Conservation (phyloP, 2,113 vertebrate species). For the Egretta garzetta region DNA sequence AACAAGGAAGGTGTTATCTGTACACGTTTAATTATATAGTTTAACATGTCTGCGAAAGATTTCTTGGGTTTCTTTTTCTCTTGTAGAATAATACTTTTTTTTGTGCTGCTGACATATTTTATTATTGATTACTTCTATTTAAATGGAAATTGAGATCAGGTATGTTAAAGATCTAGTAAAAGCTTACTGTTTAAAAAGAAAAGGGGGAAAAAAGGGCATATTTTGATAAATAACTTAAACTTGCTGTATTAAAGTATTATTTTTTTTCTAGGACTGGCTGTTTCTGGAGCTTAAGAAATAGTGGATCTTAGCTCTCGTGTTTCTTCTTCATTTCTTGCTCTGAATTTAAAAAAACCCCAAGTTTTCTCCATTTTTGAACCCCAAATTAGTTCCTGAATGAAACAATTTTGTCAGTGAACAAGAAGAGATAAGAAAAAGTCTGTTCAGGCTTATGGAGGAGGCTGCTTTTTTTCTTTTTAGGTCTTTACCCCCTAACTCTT, state of each 20-base stretch:
- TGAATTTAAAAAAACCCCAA: background rate
- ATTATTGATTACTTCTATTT: constrained; percentile 18
- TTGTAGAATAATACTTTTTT: background rate
- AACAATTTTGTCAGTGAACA: background rate
- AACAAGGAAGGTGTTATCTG: background rate
- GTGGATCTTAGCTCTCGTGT: background rate
- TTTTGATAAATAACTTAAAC: constrained; percentile 7
- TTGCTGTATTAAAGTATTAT: background rate
- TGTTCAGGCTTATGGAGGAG: background rate
- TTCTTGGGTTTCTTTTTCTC: background rate
- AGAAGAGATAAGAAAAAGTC: background rate
- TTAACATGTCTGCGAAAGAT: background rate
- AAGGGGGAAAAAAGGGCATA: background rate
- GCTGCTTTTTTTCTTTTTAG: background rate
- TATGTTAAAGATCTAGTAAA: background rate
- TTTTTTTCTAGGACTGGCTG: background rate
- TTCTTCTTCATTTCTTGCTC: background rate
- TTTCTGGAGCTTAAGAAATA: background rate
- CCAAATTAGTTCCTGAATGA: background rate
- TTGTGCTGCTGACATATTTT: background rate
- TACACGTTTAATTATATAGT: background rate
- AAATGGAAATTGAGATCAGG: background rate
- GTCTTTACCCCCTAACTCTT: background rate
- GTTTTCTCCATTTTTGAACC: background rate
- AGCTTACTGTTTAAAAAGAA: background rate